Base-by-base conservation (phyloP, 23 tunicate species). In the Diplosoma virens region DNA sequence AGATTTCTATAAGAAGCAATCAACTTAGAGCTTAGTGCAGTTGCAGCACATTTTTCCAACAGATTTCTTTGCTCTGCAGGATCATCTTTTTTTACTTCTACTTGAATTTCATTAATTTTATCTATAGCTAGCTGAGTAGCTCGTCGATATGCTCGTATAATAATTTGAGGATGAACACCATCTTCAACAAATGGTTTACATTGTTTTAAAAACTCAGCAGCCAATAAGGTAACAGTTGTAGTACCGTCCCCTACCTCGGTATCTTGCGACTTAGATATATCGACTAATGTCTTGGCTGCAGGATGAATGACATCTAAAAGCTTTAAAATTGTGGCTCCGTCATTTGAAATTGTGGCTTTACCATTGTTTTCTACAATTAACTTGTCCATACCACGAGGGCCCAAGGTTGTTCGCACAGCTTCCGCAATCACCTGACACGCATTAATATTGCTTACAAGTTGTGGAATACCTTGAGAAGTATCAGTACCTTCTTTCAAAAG, bases 201-300 rank as follows among this genome's bases (percentile, higher is more conserved):
- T 79, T 82, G 90, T 61, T 88, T 94, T 29, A 94, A 34, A 33
- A 94, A 83, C 75, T 94, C 99, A 29, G 95, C 94, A 0, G 96
- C 99, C 11, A 94, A 68, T 29, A 94, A 79, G 34, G 99, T 94
- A 28, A 94, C 99, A 16, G 95, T 77, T 0, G 99, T 94, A 16
- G 99, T 94, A 3, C 99, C 99, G 75, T 94, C 99, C 25, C 99
- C 99, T 33, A 92, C 94, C 79, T 94, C 99, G 18, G 95, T 78
- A 88, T 94, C 99, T 84, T 94, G 99, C 26, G 99, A 87, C 36
- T 93, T 85, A 17, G 99, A 88, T 58, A 94, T 94, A 59, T 94
- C 95, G 22, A 94, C 99, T 24, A 94, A 55, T 23, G 99, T 94
- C 67, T 94, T 87, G 0, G 99, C 99, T 20, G 99, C 99, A 5